Conservation (phyloP, 1,140 invertebrate genomes). For the Achroia grisella region DNA sequence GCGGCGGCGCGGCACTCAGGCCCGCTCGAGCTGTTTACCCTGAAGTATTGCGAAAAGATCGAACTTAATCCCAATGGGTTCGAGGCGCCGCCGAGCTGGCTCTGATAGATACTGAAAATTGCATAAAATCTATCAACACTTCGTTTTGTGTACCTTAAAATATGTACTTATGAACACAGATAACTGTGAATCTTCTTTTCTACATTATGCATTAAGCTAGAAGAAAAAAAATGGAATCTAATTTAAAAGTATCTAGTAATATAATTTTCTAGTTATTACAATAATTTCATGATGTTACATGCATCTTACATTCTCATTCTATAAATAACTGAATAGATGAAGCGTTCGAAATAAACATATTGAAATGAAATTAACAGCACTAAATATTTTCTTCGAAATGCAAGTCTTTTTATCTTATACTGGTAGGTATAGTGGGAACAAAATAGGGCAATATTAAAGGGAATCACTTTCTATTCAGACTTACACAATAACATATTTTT, state of each 20-base stretch:
- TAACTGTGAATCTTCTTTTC: neutral
- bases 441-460: too few species aligned
- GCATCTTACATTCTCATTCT: too few species aligned
- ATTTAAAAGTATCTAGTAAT: neutral
- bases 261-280: too few species aligned
- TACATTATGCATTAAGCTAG: too few species aligned
- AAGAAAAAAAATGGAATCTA: too few species aligned
- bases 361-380: too few species aligned
- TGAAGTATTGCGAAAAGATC: conserved; percentile 71
- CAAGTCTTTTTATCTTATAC: too few species aligned
- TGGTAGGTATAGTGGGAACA: too few species aligned
- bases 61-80: conserved; percentile 64
- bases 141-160: conserved; percentile 38
- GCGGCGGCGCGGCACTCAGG: conserved; percentile 7
- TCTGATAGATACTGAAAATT: conserved; percentile 72
- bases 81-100: conserved; percentile 40
- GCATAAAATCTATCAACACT: conserved; percentile 71
- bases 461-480: neutral
- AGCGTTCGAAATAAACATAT: too few species aligned
- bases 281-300: too few species aligned
- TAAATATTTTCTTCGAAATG: too few species aligned
- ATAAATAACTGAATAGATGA: too few species aligned
- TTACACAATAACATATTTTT: conserved; percentile 34
- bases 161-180: neutral
- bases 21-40: conserved; percentile 53